Evolutionary conservation across 2,113 vertebrate species (phyloP).

Genomic region (Heterocephalus glaber): DNA sequence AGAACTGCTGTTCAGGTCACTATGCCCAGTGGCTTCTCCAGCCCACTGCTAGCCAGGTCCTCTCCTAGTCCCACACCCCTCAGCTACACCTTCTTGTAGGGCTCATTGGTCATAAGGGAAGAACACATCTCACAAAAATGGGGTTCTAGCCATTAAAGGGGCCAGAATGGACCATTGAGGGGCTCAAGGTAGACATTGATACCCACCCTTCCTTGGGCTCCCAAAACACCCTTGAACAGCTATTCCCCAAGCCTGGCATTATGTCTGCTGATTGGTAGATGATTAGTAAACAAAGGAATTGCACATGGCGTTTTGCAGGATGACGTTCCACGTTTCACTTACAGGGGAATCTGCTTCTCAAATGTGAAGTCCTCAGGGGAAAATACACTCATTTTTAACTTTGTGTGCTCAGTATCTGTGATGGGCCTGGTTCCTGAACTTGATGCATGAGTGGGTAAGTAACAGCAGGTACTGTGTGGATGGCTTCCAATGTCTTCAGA

Average conservation of each 20-base stretch:
- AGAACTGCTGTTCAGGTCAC: not conserved
- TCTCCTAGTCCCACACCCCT: accelerated
- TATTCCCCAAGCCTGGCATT: not conserved
- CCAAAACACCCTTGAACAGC: not conserved
- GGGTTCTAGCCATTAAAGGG: too few relatives aligned
- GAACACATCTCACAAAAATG: not conserved
- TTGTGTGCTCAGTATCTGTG: not conserved
- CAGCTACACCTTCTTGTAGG: not conserved
- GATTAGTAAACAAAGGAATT: not conserved
- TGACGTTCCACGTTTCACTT: not conserved
- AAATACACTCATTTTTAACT: not conserved
- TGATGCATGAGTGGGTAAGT: not conserved
- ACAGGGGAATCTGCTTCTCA: not conserved
- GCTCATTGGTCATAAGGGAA: not conserved
- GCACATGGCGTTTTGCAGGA: not conserved
- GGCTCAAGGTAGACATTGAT: not conserved
- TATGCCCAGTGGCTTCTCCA: not conserved
- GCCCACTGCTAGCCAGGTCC: not conserved
- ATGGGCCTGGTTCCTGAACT: not conserved
- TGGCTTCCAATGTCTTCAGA: not conserved
- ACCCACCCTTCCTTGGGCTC: not conserved
- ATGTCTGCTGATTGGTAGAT: not conserved
- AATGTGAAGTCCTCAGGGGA: not conserved
- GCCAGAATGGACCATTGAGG: not conserved
- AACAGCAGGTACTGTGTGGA: not conserved